Evolutionary conservation across 2,113 vertebrate genomes (phyloP).

Genomic region (Cichladusa arquata): DNA sequence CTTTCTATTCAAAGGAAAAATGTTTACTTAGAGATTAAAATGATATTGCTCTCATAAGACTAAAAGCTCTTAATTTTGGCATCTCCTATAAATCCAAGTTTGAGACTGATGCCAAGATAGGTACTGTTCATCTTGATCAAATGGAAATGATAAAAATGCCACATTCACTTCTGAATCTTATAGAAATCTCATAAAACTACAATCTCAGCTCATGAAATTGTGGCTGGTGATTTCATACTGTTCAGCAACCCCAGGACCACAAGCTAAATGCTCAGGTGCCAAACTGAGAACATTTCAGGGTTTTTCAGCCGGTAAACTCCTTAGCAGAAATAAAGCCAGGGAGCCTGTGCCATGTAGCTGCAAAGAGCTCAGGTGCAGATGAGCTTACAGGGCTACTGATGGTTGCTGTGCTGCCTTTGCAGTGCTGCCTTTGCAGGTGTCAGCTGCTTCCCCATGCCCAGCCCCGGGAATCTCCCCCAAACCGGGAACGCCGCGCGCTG

Average conservation of each 20-base stretch:
- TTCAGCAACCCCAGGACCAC: background rate
- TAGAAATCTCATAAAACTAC: background rate
- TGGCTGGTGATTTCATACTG: background rate
- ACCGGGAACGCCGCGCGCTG: background rate
- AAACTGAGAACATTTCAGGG: background rate
- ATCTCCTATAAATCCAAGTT: background rate
- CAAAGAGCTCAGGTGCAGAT: background rate
- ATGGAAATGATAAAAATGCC: background rate
- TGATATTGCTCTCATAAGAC: background rate
- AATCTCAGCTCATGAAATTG: background rate
- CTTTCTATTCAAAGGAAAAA: background rate
- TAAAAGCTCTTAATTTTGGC: background rate
- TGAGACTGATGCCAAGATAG: background rate
- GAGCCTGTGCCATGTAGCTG: rapidly evolving
- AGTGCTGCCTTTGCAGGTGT: background rate
- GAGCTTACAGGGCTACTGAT: background rate
- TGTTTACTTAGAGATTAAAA: background rate
- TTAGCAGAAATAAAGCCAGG: background rate
- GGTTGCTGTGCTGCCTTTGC: background rate
- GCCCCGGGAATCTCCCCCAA: background rate
- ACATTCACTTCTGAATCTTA: background rate
- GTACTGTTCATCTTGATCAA: background rate
- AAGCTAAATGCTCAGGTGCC: background rate
- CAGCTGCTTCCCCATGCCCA: background rate
- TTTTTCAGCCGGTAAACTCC: background rate